phyloP scores from a whole-genome alignment of 2,797 vertebrate genomes.

The Notoglanidium macrostoma region DNA sequence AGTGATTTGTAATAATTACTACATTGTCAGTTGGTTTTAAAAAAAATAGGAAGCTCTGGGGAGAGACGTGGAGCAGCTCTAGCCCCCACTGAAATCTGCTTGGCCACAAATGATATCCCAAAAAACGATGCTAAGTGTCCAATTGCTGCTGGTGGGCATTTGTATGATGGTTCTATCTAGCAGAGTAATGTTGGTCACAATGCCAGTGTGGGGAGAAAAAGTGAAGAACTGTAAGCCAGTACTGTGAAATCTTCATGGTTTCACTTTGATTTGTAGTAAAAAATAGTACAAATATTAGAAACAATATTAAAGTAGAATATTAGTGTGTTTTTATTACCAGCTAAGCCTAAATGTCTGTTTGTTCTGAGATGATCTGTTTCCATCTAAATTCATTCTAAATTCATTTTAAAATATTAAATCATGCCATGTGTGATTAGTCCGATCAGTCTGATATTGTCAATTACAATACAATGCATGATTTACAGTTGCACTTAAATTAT shows the following conservation, averaged over 20 bases:
- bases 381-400: background rate
- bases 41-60: background rate
- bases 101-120: background rate
- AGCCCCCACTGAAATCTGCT: background rate
- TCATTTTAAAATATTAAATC: background rate
- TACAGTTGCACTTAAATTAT: background rate
- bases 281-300: background rate
- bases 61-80: background rate
- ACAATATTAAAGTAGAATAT: background rate
- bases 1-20: background rate
- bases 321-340: background rate
- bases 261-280: background rate
- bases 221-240: background rate
- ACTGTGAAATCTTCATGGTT: background rate
- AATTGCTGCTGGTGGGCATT: background rate
- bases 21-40: background rate
- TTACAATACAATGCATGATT: background rate
- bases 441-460: background rate
- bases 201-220: background rate
- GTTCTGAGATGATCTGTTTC: background rate
- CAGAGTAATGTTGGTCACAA: background rate
- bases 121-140: background rate
- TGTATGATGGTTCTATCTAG: background rate
- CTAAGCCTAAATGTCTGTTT: background rate
- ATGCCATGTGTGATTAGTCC: background rate